Percentiles rank a stretch among this genome's conserved stretches.
Conservation (phyloP, 2,888 invertebrate genomes). For the Spialia ferax region DNA sequence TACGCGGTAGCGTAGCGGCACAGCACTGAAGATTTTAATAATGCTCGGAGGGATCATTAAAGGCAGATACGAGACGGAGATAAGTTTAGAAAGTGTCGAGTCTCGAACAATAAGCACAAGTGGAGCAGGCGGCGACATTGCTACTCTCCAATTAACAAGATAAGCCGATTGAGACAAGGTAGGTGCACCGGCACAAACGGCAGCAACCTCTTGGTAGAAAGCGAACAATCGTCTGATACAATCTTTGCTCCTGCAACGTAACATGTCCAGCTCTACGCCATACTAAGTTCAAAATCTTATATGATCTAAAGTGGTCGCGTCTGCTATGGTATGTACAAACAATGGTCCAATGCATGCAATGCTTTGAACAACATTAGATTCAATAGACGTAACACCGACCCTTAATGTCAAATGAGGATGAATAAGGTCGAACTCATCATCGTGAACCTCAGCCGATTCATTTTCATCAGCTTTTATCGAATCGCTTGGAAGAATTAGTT, state of each 20-base stretch:
- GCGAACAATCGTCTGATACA: constrained; percentile 60
- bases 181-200: constrained; percentile 53
- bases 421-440: no score
- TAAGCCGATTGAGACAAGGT: constrained; percentile 56
- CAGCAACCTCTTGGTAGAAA: constrained; percentile 54
- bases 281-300: constrained; percentile 29
- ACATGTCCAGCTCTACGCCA: constrained; percentile 21
- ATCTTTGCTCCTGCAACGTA: constrained; percentile 46
- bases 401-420: no score
- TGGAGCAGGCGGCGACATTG: constrained; percentile 63
- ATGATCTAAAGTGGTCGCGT: constrained; percentile 15
- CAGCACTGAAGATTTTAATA: constrained; percentile 51
- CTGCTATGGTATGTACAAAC: not conserved
- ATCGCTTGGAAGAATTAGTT: no score
- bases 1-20: constrained; percentile 41
- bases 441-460: no score
- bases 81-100: constrained; percentile 80
- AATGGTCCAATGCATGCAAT: constrained; percentile 19
- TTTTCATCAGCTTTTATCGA: no score
- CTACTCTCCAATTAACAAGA: constrained; percentile 72
- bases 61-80: constrained; percentile 67
- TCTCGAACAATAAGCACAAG: constrained; percentile 71
- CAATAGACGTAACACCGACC: not conserved
- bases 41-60: constrained; percentile 61
- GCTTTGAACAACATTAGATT: constrained; percentile 2